A percentile compares a stretch with the other conserved stretches of the same genome.
phyloP scores from a whole-genome alignment of 2,797 vertebrate species.

The Xyrichtys novacula region DNA sequence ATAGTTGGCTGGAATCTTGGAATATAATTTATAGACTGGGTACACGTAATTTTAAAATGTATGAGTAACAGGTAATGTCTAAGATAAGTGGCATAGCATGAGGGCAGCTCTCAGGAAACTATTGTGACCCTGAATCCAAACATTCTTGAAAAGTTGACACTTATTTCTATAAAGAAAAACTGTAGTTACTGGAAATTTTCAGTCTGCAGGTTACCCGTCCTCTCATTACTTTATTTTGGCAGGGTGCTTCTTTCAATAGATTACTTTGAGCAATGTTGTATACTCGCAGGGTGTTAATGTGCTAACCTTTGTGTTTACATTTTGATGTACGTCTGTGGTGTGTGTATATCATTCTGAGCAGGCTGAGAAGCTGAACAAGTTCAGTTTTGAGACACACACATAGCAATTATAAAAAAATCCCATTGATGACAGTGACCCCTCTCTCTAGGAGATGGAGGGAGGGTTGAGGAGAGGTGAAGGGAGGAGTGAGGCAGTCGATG shows the following conservation, averaged over 20 bases:
- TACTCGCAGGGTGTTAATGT: slow-evolving; percentile 18
- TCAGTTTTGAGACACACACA: slow-evolving; percentile 66
- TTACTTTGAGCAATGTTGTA: neutral
- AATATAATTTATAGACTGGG: neutral
- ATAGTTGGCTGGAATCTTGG: slow-evolving; percentile 4
- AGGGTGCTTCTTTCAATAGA: slow-evolving; percentile 2
- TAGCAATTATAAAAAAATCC: slow-evolving; percentile 70
- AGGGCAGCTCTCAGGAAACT: neutral
- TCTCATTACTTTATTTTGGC: slow-evolving; percentile 14
- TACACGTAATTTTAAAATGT: neutral
- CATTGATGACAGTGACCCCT: slow-evolving; percentile 73
- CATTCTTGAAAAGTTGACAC: neutral
- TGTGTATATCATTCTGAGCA: slow-evolving; percentile 55
- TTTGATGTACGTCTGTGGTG: neutral
- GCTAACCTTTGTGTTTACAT: slow-evolving; percentile 1
- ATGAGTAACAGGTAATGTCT: too few relatives aligned
- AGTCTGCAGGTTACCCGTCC: slow-evolving; percentile 6
- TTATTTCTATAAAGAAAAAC: neutral
- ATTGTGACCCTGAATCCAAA: neutral
- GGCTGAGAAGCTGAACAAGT: slow-evolving; percentile 53
- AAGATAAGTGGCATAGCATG: neutral
- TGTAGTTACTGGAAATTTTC: slow-evolving; percentile 11
- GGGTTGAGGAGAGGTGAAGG: slow-evolving; percentile 26
- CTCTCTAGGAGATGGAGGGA: slow-evolving; percentile 47
- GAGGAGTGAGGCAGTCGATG: slow-evolving; percentile 39